Conservation (phyloP, 2,888 invertebrate species). For the Andricus quercusramuli region DNA sequence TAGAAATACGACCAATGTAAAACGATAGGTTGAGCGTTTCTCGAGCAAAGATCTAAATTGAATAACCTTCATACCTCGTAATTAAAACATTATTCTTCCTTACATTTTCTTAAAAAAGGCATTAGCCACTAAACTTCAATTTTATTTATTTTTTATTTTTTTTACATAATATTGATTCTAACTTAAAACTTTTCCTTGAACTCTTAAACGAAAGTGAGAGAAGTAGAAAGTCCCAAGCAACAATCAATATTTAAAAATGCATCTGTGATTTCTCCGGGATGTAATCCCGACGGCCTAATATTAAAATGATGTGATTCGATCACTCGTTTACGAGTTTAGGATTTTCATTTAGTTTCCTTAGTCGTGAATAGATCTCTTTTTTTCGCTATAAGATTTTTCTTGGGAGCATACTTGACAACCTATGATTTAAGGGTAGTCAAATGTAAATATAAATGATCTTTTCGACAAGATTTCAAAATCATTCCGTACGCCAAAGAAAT, state of each 20-base stretch:
- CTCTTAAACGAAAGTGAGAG: slow-evolving; percentile 27
- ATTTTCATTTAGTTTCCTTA: slow-evolving; percentile 7
- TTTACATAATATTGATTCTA: not conserved
- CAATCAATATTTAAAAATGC: slow-evolving; percentile 16
- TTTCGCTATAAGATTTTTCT: not conserved
- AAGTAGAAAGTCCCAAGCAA: not conserved
- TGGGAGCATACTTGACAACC: not conserved
- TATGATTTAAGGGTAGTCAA: not conserved
- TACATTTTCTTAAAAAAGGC: slow-evolving; percentile 15
- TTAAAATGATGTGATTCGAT: slow-evolving; percentile 25
- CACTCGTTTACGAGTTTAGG: slow-evolving; percentile 26
- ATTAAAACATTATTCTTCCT: not conserved
- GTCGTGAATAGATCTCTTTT: slow-evolving; percentile 1
- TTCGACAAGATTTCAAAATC: not conserved
- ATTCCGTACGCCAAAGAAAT: not conserved
- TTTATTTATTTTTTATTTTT: not conserved
- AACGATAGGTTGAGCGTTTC: slow-evolving; percentile 3
- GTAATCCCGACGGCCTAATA: not conserved
- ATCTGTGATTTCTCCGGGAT: slow-evolving; percentile 18
- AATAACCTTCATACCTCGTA: slow-evolving; percentile 39
- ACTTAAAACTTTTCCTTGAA: slow-evolving; percentile 18
- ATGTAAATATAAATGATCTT: not conserved
- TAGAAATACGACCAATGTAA: not conserved
- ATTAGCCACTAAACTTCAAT: not conserved
- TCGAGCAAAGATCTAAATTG: slow-evolving; percentile 17